Conservation (phyloP, 2,797 vertebrate genomes). For the Crax fasciolata region DNA sequence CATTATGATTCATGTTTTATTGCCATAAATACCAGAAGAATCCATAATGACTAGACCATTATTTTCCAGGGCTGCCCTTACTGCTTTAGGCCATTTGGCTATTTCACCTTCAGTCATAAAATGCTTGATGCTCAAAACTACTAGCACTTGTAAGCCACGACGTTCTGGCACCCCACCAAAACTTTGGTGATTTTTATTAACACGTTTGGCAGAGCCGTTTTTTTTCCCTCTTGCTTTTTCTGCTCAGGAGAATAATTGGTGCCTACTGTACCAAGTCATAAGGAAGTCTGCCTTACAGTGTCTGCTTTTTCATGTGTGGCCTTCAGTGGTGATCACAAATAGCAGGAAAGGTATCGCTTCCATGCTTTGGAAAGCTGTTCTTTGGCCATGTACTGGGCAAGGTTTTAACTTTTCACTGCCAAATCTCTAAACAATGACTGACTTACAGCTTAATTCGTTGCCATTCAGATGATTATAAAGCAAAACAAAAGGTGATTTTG, state of each 20-base stretch:
- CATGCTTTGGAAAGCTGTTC: constrained; percentile 8
- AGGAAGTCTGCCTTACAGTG: constrained; percentile 53
- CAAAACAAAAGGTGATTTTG: not conserved
- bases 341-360: not conserved
- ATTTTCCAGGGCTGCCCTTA: constrained; percentile 72
- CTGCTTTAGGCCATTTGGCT: constrained; percentile 78
- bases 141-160: constrained; percentile 56
- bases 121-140: constrained; percentile 64
- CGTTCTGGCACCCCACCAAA: constrained; percentile 48
- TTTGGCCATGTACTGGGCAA: not conserved
- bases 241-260: constrained; percentile 68
- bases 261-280: constrained; percentile 37
- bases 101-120: constrained; percentile 74
- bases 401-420: not conserved
- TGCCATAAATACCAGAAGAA: constrained; percentile 79
- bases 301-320: constrained; percentile 39
- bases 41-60: constrained; percentile 75
- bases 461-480: not conserved
- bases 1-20: constrained; percentile 84
- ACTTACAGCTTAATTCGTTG: not conserved
- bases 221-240: constrained; percentile 25
- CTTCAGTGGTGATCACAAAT: constrained; percentile 42
- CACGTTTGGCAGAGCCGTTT: constrained; percentile 21
- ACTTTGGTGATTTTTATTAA: constrained; percentile 58
- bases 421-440: not conserved